These are phyloP conservation scores for Athalia rosae DNA, from an alignment of 2,888 invertebrate species.

Conservation along the genomic window DNA sequence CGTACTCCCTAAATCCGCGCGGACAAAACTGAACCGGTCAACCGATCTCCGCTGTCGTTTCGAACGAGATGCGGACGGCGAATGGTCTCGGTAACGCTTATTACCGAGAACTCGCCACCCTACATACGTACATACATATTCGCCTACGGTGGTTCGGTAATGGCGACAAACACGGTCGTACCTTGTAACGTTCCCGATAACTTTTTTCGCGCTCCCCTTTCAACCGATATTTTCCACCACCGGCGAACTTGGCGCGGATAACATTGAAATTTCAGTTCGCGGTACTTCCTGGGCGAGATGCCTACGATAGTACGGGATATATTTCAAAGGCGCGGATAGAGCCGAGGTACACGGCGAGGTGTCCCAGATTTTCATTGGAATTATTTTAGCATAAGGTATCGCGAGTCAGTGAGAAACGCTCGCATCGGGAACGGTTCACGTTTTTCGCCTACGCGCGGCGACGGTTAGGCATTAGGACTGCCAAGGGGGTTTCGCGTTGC, in stretches of 20 bases:
- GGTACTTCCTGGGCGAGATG: not conserved
- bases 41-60: slow-evolving; percentile 28
- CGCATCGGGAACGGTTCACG: slow-evolving; percentile 13
- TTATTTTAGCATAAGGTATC: too few relatives aligned
- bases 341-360: too few relatives aligned
- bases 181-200: too few relatives aligned
- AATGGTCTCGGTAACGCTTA: slow-evolving; percentile 40
- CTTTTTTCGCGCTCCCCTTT: too few relatives aligned
- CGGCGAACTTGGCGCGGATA: too few relatives aligned
- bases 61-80: slow-evolving; percentile 22
- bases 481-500: slow-evolving; percentile 47
- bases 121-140: not conserved
- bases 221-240: too few relatives aligned
- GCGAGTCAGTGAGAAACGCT: too few relatives aligned
- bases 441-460: slow-evolving; percentile 54
- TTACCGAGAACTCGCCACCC: slow-evolving; percentile 13
- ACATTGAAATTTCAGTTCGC: not conserved
- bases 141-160: not conserved
- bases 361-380: too few relatives aligned
- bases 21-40: slow-evolving; percentile 27
- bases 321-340: too few relatives aligned
- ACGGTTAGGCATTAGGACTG: slow-evolving; percentile 58
- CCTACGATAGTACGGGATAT: too few relatives aligned
- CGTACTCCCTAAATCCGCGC: not conserved
- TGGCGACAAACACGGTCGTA: too few relatives aligned